Conservation (phyloP, 2,797 vertebrate species). For the Thamnophis elegans region DNA sequence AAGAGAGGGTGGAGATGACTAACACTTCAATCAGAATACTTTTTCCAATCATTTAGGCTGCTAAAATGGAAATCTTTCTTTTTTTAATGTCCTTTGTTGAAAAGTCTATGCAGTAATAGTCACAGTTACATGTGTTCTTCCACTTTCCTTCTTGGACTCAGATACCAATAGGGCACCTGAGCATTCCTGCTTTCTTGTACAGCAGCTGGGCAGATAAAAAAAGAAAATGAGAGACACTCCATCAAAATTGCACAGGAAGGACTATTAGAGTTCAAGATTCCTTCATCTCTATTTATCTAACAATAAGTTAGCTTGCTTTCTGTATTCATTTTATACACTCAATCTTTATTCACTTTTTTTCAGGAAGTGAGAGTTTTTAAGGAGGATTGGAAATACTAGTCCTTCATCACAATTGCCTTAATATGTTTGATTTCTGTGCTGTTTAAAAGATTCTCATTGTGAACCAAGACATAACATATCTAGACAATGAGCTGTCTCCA, state of each 20-base stretch:
- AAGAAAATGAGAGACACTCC: neutral
- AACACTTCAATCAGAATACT: constrained; percentile 9
- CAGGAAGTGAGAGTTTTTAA: neutral
- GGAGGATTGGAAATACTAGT: neutral
- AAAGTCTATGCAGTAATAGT: constrained; percentile 3
- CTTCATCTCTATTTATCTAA: neutral
- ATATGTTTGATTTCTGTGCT: neutral
- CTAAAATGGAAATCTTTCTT: constrained; percentile 33
- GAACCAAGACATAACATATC: neutral
- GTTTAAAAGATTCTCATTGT: neutral
- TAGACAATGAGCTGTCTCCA: neutral
- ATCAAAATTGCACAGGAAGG: neutral
- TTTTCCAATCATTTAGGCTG: neutral
- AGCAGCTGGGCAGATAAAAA: neutral
- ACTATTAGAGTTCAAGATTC: neutral
- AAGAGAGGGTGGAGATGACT: constrained; percentile 28
- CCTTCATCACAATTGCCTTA: neutral
- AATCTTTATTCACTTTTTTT: neutral
- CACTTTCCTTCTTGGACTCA: neutral
- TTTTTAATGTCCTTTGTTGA: constrained; percentile 15
- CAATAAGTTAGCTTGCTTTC: neutral
- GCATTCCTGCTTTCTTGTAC: neutral
- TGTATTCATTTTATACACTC: neutral
- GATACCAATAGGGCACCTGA: neutral
- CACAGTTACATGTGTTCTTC: neutral